These are phyloP conservation scores for Phalanger gymnotis DNA, from an alignment of 2,797 vertebrate genomes.

Conservation along the genomic window DNA sequence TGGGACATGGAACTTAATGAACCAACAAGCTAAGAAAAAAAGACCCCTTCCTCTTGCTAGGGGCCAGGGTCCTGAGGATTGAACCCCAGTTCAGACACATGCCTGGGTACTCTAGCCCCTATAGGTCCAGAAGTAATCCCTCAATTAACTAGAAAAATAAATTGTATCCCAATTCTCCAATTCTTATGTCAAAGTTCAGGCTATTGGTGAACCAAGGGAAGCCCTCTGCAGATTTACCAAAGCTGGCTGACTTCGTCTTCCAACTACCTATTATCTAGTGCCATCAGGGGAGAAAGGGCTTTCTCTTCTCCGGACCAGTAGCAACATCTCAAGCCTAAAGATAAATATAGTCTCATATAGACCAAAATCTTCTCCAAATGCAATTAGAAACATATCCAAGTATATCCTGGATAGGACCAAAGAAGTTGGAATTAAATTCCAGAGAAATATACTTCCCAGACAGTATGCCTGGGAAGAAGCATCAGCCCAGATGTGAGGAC, in stretches of 20 bases:
- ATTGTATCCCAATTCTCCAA: neutral
- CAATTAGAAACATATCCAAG: no score
- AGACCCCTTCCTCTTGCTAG: no score
- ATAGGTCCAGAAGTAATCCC: neutral
- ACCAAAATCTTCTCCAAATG: no score
- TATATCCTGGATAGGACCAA: no score
- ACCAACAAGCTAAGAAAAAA: neutral
- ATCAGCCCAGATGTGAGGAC: no score
- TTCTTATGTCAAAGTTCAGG: neutral
- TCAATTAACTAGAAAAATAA: neutral
- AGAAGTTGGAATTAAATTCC: no score
- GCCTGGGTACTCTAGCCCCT: neutral
- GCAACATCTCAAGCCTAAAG: neutral
- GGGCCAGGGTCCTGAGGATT: neutral
- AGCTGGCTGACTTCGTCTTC: neutral
- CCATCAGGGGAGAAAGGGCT: neutral
- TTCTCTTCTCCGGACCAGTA: neutral
- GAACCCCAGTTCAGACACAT: neutral
- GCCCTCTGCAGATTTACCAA: neutral
- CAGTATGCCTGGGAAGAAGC: no score
- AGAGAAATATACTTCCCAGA: no score
- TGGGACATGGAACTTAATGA: neutral
- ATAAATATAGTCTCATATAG: neutral
- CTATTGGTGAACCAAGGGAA: neutral
- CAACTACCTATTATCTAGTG: neutral